Base-by-base conservation (phyloP, 2,113 vertebrate species). In the Alethe castanea region DNA sequence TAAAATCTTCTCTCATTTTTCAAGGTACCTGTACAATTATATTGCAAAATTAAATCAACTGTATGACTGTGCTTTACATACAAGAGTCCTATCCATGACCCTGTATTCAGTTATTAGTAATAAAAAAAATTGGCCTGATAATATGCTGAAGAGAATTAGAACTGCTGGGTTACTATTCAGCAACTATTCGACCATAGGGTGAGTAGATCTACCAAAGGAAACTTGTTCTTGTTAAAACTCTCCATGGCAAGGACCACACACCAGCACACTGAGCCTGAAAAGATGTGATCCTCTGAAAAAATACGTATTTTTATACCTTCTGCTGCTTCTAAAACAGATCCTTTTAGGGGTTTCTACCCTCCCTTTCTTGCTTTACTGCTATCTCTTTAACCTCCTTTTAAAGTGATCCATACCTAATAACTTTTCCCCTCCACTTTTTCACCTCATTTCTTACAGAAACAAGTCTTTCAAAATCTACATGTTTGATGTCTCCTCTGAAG, bases 301-400 rank as follows among this genome's bases (percentile, higher is more conserved):
- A 60, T 12, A 26, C 0, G 0, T 29, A 9, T 8, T 85, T 69
- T 57, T 65, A 29, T 19, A 59, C 45, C 25, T 31, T 4, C 2
- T 40, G 20, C 66, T 71, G 35, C 38, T 83, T 53, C 59, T 28
- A 40, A 70, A 81, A 26, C 9, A 72, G 38, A 23, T 35, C 3
- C 11, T 45, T 29, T 48, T 9, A 19, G 33, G 36, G 7, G 11
- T 18, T 62, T 48, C 23, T 28, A n/a, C 42, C 35, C n/a, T 8
- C 19, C 16, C 17, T 20, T 38, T 60, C 62, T 87, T 45, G 60
- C 25, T 65, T 72, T 86, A 26, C n/a, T 67, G 19, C 8, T 45
- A 71, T 94, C 73, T 9, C 13, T 36, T 29, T 84, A 22, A 62
- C 38, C 25, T 42, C 3, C 44, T 93, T 91, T 66, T 66, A 8